Evolutionary conservation across 2,113 vertebrate species (phyloP), one percentile per base, ranked within the genome.

Genomic region (Ivindomyrus marchei): DNA sequence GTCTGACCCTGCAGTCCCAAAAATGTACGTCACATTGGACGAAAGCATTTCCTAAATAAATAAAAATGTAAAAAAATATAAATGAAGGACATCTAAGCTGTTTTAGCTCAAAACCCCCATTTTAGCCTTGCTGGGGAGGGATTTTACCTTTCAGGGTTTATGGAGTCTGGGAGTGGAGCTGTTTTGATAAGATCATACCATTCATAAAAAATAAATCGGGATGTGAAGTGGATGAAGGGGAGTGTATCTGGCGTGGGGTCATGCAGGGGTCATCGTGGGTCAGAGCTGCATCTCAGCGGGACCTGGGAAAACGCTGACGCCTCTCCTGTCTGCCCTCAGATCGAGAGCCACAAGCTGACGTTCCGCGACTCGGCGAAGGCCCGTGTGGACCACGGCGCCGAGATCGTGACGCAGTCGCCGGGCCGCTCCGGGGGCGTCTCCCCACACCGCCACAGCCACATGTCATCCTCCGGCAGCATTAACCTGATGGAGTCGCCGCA

Each of bases 391-490:
- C 98, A 98, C 0, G 98, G 98, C 13, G 98, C 97, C 0, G 98
- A 99, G 89, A 99, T 99, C 93, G 93, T 98, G 87, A 96, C 96
- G 0, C 97, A 98, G 94, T 98, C 98, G 0, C 97, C 97, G 0
- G 96, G 96, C 92, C 93, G 95, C 91, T 99, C 98, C 24, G 97
- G 97, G 3, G 94, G 96, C 70, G 95, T 95, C 17, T 99, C 98
- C 0, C 98, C 98, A 0, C 97, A 97, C 31, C 96, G 96, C 47
- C 97, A 97, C 94, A 99, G 98, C 96, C 98, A 99, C 0, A 97
- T 99, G 91, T 99, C 98, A 0, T 99, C 99, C 87, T 98, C 98
- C 2, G 98, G 98, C 93, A 99, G 98, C 93, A 97, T 99, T 96
- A 99, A 99, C 96, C 95, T 99, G 93, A 96, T 97, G 13, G 99